Percentiles rank a stretch among this genome's conserved stretches.
Conservation (phyloP, 2,888 invertebrate genomes). For the Andricus quercusramuli region DNA sequence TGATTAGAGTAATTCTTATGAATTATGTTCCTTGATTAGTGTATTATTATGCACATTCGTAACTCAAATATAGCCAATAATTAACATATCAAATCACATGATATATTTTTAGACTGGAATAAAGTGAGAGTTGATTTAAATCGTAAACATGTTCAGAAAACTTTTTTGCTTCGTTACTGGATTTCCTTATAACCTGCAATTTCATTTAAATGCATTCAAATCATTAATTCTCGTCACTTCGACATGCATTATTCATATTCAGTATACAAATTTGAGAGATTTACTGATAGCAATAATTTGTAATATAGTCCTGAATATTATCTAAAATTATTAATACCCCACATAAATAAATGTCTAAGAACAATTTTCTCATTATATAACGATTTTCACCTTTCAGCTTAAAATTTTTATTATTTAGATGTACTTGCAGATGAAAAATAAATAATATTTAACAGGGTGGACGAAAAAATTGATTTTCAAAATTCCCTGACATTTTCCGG, state of each 20-base stretch:
- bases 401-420: too few species aligned
- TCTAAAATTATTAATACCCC: too few species aligned
- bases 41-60: background rate
- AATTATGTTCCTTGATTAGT: background rate
- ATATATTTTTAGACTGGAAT: background rate
- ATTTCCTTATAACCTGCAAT: background rate
- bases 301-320: background rate
- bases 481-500: too few species aligned
- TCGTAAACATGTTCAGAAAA: background rate
- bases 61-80: background rate
- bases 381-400: too few species aligned
- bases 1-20: background rate
- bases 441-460: too few species aligned
- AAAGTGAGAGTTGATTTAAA: background rate
- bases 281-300: background rate
- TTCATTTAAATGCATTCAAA: background rate
- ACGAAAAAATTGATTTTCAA: too few species aligned
- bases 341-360: too few species aligned
- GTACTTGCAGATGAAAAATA: too few species aligned
- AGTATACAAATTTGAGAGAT: background rate
- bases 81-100: constrained; percentile 1
- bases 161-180: background rate
- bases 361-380: too few species aligned
- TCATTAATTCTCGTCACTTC: background rate
- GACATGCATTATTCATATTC: background rate